Evolutionary conservation across 1,140 invertebrate genomes (phyloP), one percentile per base, ranked within the genome.

Genomic region (Tetramorium alpestre): DNA sequence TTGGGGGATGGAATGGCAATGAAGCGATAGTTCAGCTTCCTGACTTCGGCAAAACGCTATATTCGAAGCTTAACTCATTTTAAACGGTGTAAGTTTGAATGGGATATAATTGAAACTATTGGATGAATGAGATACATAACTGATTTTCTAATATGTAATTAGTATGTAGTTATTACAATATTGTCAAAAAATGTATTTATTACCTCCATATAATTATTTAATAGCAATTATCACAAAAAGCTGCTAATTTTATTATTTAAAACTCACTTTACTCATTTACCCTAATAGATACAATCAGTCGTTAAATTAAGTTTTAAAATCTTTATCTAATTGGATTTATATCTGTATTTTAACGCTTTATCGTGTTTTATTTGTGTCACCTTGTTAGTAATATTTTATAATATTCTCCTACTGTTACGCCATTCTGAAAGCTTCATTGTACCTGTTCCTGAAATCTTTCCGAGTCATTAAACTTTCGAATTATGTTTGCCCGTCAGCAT

Each of bases 21-120:
- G 56, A 82, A 73, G 80, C 41, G 80, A 75, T 84, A 60, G 47
- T 38, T 75, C 69, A 73, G 60, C 80, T 75, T 75, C 18, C 54
- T 22, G 41, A 44, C 41, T 73, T 82, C 25, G 49, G 41, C 73
- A 49, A 84, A 84, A 84, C 13, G 41, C 13, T 72, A 73, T 60
- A 84, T 28, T 38, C 33, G 25, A 47, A 38, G n/a, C 69, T 73
- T 73, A 44, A 62, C 73, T 84, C 54, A 22, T 73, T 49, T 84
- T 73, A 28, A 84, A 60, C 18, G 44, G 16, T 51, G 38, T 58
- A 72, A 82, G 11, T 49, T 56, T 25, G 18, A 16, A 60, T 47
- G 41, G 13, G 16, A 16, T 28, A 82, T 28, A 82, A 60, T 73
- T 47, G 69, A 60, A 70, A 28, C 11, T 6, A 70, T 70, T 41